These are phyloP conservation scores for Callithrix jacchus DNA, from an alignment of 2,113 vertebrate species.

Conservation along the genomic window DNA sequence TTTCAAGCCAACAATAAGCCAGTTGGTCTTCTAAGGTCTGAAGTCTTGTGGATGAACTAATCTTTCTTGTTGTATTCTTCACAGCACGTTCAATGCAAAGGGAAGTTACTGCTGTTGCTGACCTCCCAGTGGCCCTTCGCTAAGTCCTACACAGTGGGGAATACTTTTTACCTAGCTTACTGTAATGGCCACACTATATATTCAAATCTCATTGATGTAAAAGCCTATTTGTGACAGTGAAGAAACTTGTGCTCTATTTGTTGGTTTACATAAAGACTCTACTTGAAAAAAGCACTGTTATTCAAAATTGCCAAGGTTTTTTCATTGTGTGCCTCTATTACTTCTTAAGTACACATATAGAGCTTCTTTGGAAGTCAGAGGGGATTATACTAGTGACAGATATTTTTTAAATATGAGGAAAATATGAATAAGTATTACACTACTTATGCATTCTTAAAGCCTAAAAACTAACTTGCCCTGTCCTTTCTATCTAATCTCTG, in stretches of 20 bases:
- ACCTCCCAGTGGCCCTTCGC: background rate
- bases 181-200: background rate
- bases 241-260: background rate
- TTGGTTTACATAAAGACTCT: background rate
- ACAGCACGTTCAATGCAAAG: background rate
- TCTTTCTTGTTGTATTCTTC: background rate
- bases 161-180: background rate
- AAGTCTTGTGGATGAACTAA: background rate
- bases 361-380: background rate
- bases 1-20: background rate
- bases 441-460: background rate
- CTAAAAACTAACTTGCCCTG: background rate
- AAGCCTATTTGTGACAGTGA: background rate
- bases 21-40: background rate
- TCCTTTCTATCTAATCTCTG: background rate
- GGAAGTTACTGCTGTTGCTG: background rate
- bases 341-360: background rate
- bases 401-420: background rate
- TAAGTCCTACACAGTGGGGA: background rate
- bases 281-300: background rate
- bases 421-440: background rate
- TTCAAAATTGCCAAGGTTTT: slow-evolving; percentile 10
- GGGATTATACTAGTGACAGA: background rate
- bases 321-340: background rate
- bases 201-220: background rate